These are phyloP conservation scores for Macroglossus sobrinus DNA, from an alignment of 2,113 vertebrate genomes.

Conservation along the genomic window DNA sequence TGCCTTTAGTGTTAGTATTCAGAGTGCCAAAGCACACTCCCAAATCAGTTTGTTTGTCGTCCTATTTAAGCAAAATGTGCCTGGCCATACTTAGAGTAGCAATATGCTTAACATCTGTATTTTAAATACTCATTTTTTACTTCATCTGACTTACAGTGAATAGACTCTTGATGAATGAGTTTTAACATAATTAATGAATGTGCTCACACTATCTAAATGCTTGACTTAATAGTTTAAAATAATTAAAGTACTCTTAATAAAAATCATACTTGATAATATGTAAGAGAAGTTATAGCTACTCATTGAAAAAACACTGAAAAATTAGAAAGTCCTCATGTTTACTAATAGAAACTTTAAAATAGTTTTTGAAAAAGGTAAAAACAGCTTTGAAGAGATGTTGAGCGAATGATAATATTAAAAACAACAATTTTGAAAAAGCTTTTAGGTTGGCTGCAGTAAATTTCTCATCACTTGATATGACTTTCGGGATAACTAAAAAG, in stretches of 20 bases:
- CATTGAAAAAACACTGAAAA: background rate
- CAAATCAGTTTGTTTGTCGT: background rate
- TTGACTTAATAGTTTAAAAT: background rate
- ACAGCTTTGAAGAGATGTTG: background rate
- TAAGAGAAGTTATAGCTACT: background rate
- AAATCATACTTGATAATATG: background rate
- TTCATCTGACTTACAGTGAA: background rate
- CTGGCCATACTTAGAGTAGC: background rate
- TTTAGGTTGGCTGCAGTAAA: background rate
- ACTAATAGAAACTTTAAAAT: background rate
- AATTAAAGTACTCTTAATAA: constrained; percentile 9
- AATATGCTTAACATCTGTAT: background rate
- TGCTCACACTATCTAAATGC: background rate
- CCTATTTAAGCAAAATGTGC: background rate
- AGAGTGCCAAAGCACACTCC: background rate
- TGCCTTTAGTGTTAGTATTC: background rate
- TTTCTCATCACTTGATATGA: background rate
- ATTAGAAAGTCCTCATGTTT: background rate
- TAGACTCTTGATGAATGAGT: background rate
- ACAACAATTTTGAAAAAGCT: background rate
- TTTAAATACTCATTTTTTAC: background rate
- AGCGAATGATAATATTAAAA: background rate
- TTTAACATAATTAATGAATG: background rate
- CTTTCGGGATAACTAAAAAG: background rate
- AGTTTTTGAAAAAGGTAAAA: background rate